Evolutionary conservation across 1,140 invertebrate genomes (phyloP), one percentile per base, ranked within the genome.

Genomic region (Drosophila littoralis): DNA sequence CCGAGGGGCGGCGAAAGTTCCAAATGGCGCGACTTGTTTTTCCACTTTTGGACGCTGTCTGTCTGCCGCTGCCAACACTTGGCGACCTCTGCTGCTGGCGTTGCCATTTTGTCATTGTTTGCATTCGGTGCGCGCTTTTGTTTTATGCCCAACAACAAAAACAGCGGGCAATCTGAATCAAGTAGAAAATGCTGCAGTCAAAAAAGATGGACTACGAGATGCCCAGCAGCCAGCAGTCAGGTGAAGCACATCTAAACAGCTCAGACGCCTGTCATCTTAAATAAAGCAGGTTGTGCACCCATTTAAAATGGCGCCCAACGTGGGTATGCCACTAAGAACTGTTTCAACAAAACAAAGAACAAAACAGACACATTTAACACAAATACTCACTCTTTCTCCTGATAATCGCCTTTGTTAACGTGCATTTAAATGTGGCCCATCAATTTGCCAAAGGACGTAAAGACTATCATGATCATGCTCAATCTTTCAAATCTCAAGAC

Each of bases 81-180:
- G 76, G 36, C 43, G 35, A 61, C 71, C 75, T 75, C 68, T 60
- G 68, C 61, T 73, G 74, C 69, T 73, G 63, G 74, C 74, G 83
- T 67, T 76, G 83, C 73, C 83, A 77, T 88, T 88, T 88, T 88
- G 84, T 88, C 83, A 88, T 88, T 88, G 83, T 88, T 88, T 82
- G 79, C 83, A 88, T 88, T 88, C 88, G 84, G 83, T 73, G 76
- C 76, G 84, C 83, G 75, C 69, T 65, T 82, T 66, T 74, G 55
- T 79, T 79, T 84, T 72, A 78, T 78, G 72, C 52, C 70, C 65
- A 70, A 9, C 59, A 70, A 58, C 61, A 79, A 58, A 10, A 50
- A 33, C 54, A 72, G 32, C 35, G 10, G 59, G 28, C 61, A 70
- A 57, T 46, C 48, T 58, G 65, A 48, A 69, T 70, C 67, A 52